Base-by-base conservation (phyloP, 2,113 vertebrate species). In the Hippotragus niger region DNA sequence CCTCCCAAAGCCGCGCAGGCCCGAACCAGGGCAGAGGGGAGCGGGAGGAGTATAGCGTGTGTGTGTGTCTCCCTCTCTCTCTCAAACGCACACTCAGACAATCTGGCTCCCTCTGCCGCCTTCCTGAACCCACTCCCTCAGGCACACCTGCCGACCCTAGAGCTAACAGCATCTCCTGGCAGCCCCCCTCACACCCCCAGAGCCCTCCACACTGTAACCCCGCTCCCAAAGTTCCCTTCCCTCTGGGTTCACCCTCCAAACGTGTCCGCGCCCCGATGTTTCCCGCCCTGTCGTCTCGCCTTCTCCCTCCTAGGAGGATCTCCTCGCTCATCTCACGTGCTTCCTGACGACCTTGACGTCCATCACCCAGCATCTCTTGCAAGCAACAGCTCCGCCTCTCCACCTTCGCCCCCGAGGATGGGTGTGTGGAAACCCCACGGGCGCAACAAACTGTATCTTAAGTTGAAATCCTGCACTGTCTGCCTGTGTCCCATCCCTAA, bases 201-300 rank as follows among this genome's bases (percentile, higher is more conserved):
- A 21, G 33, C 7, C 31, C 14, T 14, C 19, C 19, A 3, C 4
- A 8, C 53, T 16, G 3, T 52, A 6, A 27, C 33, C 23, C 58
- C 16, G 5, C 50, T 71, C 55, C 92, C 55, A 21, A 96, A 5
- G 40, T 27, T 6, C 27, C 8, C 7, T 31, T 52, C 64, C 67
- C 23, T 15, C 25, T 47, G 27, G 4, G 19, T 88, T 45, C 71
- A 31, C 76, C 15, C 57, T 36, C 25, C 8, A 14, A 64, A 5
- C 1, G 11, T 7, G 7, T 14, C 17, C 0, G 0, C 15, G 29
- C n/a, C 11, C 47, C 9, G 6, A 40, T 40, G 4, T 58, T 53
- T 36, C 40, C 91, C 50, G 15, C 23, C 31, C 23, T 27, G 15
- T 29, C 7, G 11, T 23, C n/a, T 60, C 13, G 0, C 82, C 27